Evolutionary conservation across 2,888 invertebrate genomes (phyloP).

Genomic region (Dichetophora obliterata): DNA sequence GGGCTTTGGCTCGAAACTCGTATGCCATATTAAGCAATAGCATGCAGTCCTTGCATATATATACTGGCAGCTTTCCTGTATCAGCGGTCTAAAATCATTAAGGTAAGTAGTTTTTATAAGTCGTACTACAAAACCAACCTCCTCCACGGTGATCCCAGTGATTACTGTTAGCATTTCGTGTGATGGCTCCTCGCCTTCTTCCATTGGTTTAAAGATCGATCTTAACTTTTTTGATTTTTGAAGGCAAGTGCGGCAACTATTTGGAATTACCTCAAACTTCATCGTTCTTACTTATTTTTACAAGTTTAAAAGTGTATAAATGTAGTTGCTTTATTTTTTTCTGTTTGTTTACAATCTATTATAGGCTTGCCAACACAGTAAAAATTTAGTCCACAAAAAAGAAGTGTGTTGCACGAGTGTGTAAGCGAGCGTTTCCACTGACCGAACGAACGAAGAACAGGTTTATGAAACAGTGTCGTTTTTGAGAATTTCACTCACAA

Average conservation of each 20-base stretch:
- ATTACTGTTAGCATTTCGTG: conserved; percentile 61
- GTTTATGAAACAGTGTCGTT: no score
- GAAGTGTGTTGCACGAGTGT: no score
- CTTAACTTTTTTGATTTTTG: conserved; percentile 59
- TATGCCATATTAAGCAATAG: conserved; percentile 64
- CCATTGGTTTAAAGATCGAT: conserved; percentile 59
- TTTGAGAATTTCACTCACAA: no score
- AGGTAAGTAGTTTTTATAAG: background rate
- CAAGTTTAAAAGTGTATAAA: no score
- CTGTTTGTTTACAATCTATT: no score
- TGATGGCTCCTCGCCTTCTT: conserved; percentile 62
- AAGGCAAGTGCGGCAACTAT: conserved; percentile 63
- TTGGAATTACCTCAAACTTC: conserved; percentile 54
- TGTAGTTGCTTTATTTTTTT: no score
- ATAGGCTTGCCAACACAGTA: no score
- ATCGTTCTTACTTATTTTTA: conserved; percentile 43
- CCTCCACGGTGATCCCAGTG: conserved; percentile 53
- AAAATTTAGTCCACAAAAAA: no score
- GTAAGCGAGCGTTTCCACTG: no score
- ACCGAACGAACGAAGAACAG: no score
- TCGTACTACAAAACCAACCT: background rate
- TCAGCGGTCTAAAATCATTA: background rate
- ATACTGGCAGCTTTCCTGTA: conserved; percentile 53
- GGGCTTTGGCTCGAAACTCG: conserved; percentile 62
- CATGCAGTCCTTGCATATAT: conserved; percentile 64